Evolutionary conservation across 2,888 invertebrate species (phyloP).

Genomic region (Epinotia nisella): DNA sequence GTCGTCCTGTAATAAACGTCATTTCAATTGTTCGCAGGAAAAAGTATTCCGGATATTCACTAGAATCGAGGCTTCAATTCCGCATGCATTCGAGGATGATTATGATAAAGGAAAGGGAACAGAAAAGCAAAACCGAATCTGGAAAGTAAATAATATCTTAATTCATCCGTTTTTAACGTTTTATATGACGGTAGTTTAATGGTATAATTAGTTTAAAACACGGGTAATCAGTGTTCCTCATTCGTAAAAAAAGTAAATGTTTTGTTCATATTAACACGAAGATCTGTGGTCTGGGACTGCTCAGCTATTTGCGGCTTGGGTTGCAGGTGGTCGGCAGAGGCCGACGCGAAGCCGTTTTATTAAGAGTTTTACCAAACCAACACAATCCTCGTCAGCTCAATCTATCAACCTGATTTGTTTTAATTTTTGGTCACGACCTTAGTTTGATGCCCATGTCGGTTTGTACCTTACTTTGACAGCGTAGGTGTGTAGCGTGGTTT

Average conservation of each 20-base stretch:
- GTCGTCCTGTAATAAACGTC: neutral
- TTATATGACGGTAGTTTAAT: neutral
- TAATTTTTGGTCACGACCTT: too few species aligned
- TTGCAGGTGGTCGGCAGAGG: neutral
- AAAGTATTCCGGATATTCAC: slow-evolving; percentile 93
- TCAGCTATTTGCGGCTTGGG: neutral
- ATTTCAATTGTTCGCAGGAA: slow-evolving; percentile 85
- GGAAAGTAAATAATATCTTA: neutral
- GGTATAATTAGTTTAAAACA: neutral
- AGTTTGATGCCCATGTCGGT: too few species aligned
- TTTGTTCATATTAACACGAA: neutral
- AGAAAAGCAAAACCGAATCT: slow-evolving; percentile 25
- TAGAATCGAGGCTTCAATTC: slow-evolving; percentile 96
- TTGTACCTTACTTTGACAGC: too few species aligned
- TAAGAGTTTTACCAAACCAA: neutral
- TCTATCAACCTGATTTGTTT: too few species aligned
- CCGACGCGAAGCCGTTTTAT: neutral
- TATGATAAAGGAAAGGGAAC: slow-evolving; percentile 53
- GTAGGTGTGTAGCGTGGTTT: too few species aligned
- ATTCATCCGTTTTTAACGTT: neutral
- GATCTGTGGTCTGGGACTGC: neutral
- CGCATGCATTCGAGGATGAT: slow-evolving; percentile 91
- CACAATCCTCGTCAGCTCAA: neutral
- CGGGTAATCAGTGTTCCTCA: slow-evolving; percentile 10
- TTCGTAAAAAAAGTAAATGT: neutral